These are phyloP conservation scores for Anthopleura sola DNA, from an alignment of 64 coral and sea anemone species.

Conservation along the genomic window DNA sequence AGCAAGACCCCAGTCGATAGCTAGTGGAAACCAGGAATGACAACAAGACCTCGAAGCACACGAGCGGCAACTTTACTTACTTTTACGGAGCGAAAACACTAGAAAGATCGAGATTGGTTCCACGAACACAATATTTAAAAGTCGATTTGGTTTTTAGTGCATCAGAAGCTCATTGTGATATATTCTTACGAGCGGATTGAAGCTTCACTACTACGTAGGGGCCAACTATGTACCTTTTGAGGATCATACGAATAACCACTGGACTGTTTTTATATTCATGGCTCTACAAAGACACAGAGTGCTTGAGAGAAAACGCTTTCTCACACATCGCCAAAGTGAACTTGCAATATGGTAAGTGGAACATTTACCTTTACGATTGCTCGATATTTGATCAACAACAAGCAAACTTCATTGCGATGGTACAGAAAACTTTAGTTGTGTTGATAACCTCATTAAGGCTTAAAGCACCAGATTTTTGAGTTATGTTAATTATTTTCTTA, in stretches of 20 bases:
- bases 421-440: background rate
- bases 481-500: constrained; percentile 1
- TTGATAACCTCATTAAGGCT: constrained; percentile 2
- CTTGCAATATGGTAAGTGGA: background rate
- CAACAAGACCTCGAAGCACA: background rate
- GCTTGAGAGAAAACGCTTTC: background rate
- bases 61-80: background rate
- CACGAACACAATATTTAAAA: background rate
- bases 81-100: background rate
- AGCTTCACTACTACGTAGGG: background rate
- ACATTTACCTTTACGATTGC: background rate
- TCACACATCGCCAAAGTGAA: background rate
- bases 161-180: background rate
- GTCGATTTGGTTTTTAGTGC: background rate
- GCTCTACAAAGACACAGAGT: background rate
- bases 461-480: background rate
- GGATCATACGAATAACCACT: background rate
- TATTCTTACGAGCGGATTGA: background rate
- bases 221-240: background rate
- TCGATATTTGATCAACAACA: background rate
- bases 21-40: background rate
- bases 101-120: background rate
- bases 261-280: background rate
- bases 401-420: background rate
- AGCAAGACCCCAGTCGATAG: background rate